Base-by-base conservation (phyloP, 2,113 vertebrate genomes). In the Callocephalon fimbriatum region DNA sequence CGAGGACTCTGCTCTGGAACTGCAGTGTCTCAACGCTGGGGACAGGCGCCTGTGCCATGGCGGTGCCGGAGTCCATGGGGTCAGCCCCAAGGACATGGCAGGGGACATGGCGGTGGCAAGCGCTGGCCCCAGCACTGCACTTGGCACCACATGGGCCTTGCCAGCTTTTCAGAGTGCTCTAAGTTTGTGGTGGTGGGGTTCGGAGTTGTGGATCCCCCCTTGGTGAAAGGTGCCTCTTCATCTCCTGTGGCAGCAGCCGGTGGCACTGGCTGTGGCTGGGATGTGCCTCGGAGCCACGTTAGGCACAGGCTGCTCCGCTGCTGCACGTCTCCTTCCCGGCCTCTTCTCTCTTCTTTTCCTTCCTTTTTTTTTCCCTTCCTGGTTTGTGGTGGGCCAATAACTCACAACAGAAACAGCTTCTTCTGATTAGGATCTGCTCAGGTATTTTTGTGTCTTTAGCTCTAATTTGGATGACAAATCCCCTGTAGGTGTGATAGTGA, bases 381-480 rank as follows among this genome's bases (percentile, higher is more conserved):
- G 23, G 20, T 75, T 82, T 61, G 37, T 51, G 58, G 67, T 72
- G 78, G 78, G 86, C 81, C 63, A 76, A 18, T 88, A 96, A 90
- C 66, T 88, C 53, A 23, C 48, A 75, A 40, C 71, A 95, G 72
- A 76, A 86, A 83, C 85, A 83, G 63, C 94, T 92, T 90, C 56
- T 93, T 61, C 86, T 76, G 93, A 86, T 95, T 76, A 92, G 83
- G 53, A 86, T 86, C 93, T 86, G 40, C 32, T 83, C 86, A 93
- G 91, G 82, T 93, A 45, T 93, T 95, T 90, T 61, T 77, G 82
- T 88, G 77, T 86, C 91, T 92, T 88, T 90, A 92, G 67, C 67
- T 90, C 91, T 88, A 92, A 92, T 95, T 94, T 90, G 82, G 92
- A 75, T 88, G 95, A 92, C 92, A 95, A 92, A 92, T 90, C 82